A percentile compares a stretch with the other conserved stretches of the same genome.
Conservation (phyloP, 2,888 invertebrate species). For the Eilema depressum region DNA sequence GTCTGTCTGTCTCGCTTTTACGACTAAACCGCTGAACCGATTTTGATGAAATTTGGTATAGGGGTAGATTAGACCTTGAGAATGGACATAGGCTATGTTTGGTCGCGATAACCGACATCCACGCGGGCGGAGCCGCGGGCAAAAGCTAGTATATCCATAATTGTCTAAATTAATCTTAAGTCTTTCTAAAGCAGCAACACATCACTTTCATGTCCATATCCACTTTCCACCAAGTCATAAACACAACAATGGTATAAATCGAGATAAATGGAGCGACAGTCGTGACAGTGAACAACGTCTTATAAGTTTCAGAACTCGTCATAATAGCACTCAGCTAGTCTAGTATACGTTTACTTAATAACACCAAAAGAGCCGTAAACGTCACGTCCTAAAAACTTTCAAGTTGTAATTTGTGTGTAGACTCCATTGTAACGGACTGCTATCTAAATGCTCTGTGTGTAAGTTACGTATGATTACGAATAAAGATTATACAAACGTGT, state of each 20-base stretch:
- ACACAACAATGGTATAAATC: background rate
- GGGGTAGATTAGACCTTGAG: too few relatives aligned
- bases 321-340: conserved; percentile 12
- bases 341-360: conserved; percentile 47
- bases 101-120: too few relatives aligned
- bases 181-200: background rate
- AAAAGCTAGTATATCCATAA: too few relatives aligned
- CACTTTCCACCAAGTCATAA: background rate
- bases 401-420: conserved; percentile 56
- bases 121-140: too few relatives aligned
- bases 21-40: too few relatives aligned
- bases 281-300: background rate
- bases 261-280: background rate
- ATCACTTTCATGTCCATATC: background rate
- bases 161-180: background rate
- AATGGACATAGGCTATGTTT: too few relatives aligned
- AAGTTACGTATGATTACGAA: conserved; percentile 54
- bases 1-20: too few relatives aligned
- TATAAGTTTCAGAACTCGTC: background rate
- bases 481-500: conserved; percentile 39
- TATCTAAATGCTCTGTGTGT: conserved; percentile 34
- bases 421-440: conserved; percentile 56
- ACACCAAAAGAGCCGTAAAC: conserved; percentile 67
- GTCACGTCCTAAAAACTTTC: conserved; percentile 74
- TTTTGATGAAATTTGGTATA: too few relatives aligned